These are phyloP conservation scores for Phrynocephalus guinanensis DNA, from an alignment of 2,797 vertebrate genomes.

Conservation along the genomic window DNA sequence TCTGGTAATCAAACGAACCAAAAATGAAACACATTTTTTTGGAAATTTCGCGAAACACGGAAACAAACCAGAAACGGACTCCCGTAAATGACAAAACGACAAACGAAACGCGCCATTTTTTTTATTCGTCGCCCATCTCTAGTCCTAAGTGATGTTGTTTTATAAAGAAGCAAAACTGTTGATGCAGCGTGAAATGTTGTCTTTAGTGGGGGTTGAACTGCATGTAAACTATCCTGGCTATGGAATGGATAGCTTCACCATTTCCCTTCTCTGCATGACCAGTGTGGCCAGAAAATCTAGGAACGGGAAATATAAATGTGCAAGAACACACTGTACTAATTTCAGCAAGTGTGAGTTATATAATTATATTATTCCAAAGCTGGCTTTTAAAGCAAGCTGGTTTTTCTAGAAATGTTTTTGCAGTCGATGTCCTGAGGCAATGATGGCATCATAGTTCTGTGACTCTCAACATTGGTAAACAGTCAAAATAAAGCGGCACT, in stretches of 20 bases:
- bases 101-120: too few relatives aligned
- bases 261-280: slow-evolving; percentile 35
- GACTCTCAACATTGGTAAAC: neutral
- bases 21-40: too few relatives aligned
- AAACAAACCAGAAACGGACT: too few relatives aligned
- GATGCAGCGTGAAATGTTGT: neutral
- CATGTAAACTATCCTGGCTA: neutral
- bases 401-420: neutral
- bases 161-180: neutral
- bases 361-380: neutral
- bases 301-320: neutral
- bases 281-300: neutral
- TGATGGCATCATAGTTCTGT: neutral
- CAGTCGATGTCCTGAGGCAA: neutral
- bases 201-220: neutral
- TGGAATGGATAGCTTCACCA: neutral
- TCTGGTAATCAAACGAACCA: too few relatives aligned
- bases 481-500: neutral
- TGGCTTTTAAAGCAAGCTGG: neutral
- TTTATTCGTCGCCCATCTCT: too few relatives aligned
- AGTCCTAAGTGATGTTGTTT: neutral
- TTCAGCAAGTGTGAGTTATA: slow-evolving; percentile 18
- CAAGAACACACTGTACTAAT: slow-evolving; percentile 18
- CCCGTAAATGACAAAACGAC: too few relatives aligned
- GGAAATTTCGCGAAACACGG: too few relatives aligned